phyloP scores from a whole-genome alignment of 2,113 vertebrate genomes.

The Tautogolabrus adspersus region DNA sequence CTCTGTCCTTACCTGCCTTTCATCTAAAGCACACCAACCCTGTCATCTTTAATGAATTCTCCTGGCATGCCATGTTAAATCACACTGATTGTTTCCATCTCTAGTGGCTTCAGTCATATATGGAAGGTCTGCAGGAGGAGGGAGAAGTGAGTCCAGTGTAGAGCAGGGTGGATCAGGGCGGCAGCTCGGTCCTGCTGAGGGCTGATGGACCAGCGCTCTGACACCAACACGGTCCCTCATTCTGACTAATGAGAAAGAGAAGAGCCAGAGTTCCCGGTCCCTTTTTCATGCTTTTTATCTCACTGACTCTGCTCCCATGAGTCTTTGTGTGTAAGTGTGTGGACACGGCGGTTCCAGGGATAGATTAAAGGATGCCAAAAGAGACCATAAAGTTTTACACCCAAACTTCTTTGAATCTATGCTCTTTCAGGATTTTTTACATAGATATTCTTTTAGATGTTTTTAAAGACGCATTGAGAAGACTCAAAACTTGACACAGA shows the following conservation, averaged over 20 bases:
- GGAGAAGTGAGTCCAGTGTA: constrained; percentile 41
- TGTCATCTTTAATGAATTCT: constrained; percentile 54
- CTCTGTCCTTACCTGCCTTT: constrained; percentile 1
- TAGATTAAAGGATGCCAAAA: constrained; percentile 16
- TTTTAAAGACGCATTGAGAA: background rate
- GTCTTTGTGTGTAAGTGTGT: constrained; percentile 30
- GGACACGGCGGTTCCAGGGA: background rate
- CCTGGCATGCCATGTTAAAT: constrained; percentile 66
- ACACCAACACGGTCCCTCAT: constrained; percentile 63
- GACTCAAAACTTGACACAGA: constrained; percentile 7
- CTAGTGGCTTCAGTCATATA: constrained; percentile 71
- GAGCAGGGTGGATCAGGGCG: constrained; percentile 40
- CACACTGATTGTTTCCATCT: constrained; percentile 73
- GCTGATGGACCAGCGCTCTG: constrained; percentile 68
- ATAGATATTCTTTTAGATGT: background rate
- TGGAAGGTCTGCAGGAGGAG: constrained; percentile 52
- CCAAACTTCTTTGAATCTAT: background rate
- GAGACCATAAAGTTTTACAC: background rate
- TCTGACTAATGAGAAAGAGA: constrained; percentile 73
- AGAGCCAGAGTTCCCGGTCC: constrained; percentile 38
- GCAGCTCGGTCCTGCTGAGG: constrained; percentile 30
- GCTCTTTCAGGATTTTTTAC: background rate
- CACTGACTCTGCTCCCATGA: constrained; percentile 31
- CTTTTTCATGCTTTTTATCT: constrained; percentile 57
- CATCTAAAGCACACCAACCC: constrained; percentile 1